Percentiles rank a stretch among this genome's conserved stretches.
Evolutionary conservation across 2,888 invertebrate species (phyloP).

Genomic region (Lepidochitona cinerea): DNA sequence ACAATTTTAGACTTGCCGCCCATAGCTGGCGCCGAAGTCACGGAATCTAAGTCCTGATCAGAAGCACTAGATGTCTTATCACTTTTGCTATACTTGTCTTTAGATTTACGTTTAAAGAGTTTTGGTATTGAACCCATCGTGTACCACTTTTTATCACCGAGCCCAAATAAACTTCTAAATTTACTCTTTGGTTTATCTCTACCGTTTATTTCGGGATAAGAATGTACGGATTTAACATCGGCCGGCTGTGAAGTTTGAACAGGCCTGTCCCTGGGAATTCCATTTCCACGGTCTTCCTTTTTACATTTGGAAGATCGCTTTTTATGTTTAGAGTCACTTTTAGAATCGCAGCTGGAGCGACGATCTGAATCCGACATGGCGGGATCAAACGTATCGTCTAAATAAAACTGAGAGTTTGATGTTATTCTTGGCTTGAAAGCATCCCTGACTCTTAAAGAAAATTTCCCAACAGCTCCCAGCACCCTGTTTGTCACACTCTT

Average conservation of each 20-base stretch:
- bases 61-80: background rate
- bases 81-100: background rate
- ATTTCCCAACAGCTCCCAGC: background rate
- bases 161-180: background rate
- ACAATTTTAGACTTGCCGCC: background rate
- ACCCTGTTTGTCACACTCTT: background rate
- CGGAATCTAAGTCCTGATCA: background rate
- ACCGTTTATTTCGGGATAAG: background rate
- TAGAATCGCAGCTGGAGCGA: background rate
- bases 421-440: background rate
- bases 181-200: background rate
- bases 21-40: background rate
- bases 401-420: background rate
- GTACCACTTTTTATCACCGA: background rate
- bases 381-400: background rate
- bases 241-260: background rate
- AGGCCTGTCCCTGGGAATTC: background rate
- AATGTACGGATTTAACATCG: background rate
- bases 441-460: background rate
- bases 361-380: background rate
- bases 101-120: background rate
- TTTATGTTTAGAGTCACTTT: background rate
- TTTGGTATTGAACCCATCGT: background rate
- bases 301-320: background rate
- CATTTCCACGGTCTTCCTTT: background rate